Percentiles rank a stretch among this genome's conserved stretches.
Evolutionary conservation across 2,888 invertebrate species (phyloP).

Genomic region (Rhingia rostrata): DNA sequence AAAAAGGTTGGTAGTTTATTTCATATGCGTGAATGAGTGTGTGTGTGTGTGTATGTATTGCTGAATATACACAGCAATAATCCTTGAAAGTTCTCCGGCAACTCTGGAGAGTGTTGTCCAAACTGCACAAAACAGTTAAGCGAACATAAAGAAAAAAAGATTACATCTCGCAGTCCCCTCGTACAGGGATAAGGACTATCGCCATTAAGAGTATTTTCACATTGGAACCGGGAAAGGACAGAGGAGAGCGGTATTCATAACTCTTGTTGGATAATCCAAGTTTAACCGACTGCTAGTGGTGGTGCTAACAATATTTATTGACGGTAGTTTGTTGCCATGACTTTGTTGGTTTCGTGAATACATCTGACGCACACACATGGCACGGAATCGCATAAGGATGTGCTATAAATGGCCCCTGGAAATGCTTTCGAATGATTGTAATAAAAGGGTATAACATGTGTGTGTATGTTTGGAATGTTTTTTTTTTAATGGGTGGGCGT

Average conservation of each 20-base stretch:
- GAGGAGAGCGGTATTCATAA: constrained; percentile 32
- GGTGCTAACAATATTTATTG: constrained; percentile 42
- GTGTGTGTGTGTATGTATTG: background rate
- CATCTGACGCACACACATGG: too few relatives aligned
- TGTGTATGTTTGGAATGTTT: background rate
- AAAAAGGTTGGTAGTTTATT: background rate
- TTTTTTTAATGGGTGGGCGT: constrained; percentile 10
- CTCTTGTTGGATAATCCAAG: constrained; percentile 49
- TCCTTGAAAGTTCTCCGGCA: constrained; percentile 18
- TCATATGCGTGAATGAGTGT: background rate
- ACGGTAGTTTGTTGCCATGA: constrained; percentile 26
- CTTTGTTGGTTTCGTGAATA: constrained; percentile 1
- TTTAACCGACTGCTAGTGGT: constrained; percentile 41
- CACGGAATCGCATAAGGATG: too few relatives aligned
- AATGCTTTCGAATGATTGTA: too few relatives aligned
- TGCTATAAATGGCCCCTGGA: too few relatives aligned
- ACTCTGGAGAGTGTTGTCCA: background rate
- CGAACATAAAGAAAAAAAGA: constrained; percentile 25
- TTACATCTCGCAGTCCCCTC: constrained; percentile 1
- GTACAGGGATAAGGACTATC: constrained; percentile 1
- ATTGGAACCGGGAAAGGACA: constrained; percentile 11
- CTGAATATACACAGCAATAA: constrained; percentile 4
- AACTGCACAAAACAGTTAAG: background rate
- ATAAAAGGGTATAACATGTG: too few relatives aligned
- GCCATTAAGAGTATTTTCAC: background rate